Conservation (phyloP, 2,113 vertebrate genomes). For the Nyctereutes procyonoides region DNA sequence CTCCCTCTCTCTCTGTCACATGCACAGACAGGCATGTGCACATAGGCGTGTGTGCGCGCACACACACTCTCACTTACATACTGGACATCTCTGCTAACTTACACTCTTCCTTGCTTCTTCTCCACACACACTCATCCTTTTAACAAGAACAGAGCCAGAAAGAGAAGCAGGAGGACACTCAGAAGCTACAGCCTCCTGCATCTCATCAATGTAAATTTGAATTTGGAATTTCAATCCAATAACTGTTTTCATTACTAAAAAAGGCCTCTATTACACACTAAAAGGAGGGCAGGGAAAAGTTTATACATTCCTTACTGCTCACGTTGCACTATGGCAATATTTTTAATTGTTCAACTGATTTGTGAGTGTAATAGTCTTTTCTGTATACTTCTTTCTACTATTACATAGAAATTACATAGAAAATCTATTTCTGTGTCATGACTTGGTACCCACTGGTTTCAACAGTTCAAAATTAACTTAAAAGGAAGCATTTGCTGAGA, state of each 20-base stretch:
- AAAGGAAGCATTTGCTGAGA: neutral
- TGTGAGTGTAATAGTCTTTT: neutral
- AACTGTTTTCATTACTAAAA: conserved; percentile 28
- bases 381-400: conserved; percentile 29
- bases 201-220: neutral
- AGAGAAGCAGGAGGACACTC: neutral
- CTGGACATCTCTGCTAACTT: neutral
- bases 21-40: neutral
- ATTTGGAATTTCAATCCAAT: neutral
- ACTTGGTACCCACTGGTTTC: neutral
- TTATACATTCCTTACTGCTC: neutral
- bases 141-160: neutral
- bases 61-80: neutral
- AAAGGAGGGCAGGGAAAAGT: neutral
- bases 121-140: neutral
- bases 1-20: too few species aligned
- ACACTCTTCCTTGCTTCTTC: neutral
- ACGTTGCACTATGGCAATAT: neutral
- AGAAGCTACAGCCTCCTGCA: neutral
- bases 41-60: neutral
- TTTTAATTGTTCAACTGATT: neutral
- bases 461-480: conserved; percentile 13
- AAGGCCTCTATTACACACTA: neutral
- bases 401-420: conserved; percentile 40
- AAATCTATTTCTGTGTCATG: neutral